Conservation (phyloP, 2,888 invertebrate species). For the Ceraclea dissimilis region DNA sequence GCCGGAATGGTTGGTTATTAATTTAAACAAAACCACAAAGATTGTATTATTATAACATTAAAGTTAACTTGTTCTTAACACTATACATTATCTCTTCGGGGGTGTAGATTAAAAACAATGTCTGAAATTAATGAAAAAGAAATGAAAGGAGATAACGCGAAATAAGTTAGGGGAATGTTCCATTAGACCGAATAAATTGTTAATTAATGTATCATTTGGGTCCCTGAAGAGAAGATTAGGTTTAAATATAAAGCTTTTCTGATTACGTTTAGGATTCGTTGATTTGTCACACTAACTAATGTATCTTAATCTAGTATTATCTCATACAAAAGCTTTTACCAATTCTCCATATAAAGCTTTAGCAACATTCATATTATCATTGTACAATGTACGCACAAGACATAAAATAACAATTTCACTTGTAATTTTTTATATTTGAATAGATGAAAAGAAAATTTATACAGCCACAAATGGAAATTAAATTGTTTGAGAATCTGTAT, state of each 20-base stretch:
- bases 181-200: constrained; percentile 13
- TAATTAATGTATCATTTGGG: constrained; percentile 13
- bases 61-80: neutral
- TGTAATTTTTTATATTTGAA: no score
- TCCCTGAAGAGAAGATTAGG: constrained; percentile 10
- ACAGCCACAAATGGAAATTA: no score
- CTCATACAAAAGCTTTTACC: neutral
- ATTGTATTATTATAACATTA: neutral
- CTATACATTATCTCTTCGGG: neutral
- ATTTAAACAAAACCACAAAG: neutral
- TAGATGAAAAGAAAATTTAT: no score
- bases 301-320: constrained; percentile 4
- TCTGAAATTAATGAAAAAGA: neutral
- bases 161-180: constrained; percentile 1
- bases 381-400: no score
- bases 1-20: neutral
- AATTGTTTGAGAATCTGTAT: no score
- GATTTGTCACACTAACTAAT: constrained; percentile 12
- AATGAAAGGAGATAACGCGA: neutral
- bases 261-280: constrained; percentile 11
- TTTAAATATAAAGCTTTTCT: constrained; percentile 8
- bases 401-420: no score
- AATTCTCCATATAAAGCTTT: no score
- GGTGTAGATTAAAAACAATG: neutral
- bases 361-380: no score